Conservation (phyloP, 2,797 vertebrate genomes). For the Poecilia wingei region DNA sequence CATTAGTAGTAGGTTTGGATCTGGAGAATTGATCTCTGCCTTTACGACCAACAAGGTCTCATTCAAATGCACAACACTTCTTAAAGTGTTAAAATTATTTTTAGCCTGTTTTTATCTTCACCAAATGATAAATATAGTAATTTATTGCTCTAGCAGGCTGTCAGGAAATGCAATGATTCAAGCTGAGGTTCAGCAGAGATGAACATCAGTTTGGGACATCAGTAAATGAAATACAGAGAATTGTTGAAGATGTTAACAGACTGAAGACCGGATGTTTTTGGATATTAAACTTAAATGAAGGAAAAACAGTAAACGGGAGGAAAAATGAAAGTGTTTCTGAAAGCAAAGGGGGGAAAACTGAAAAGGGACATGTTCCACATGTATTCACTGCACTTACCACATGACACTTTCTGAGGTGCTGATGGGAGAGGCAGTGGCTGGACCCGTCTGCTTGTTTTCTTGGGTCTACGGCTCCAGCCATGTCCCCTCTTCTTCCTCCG, state of each 20-base stretch:
- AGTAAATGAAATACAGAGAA: conserved; percentile 28
- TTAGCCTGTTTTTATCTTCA: neutral
- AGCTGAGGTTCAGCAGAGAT: conserved; percentile 17
- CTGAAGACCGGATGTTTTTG: conserved; percentile 3
- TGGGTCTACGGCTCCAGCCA: conserved; percentile 71
- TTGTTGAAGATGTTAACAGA: conserved; percentile 26
- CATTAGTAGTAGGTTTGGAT: neutral
- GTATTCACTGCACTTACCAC: conserved; percentile 81
- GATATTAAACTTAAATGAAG: conserved; percentile 8
- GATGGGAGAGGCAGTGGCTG: conserved; percentile 37
- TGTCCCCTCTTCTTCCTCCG: conserved; percentile 77
- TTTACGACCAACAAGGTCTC: neutral
- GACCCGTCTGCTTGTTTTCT: conserved; percentile 43
- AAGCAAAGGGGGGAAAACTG: neutral
- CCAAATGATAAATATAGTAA: neutral
- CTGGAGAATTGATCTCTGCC: neutral
- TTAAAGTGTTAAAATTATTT: neutral
- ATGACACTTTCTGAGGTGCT: conserved; percentile 82
- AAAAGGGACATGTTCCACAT: conserved; percentile 13
- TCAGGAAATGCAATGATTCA: conserved; percentile 17
- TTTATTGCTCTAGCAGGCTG: neutral
- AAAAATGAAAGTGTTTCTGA: conserved; percentile 10
- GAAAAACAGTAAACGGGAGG: conserved; percentile 17
- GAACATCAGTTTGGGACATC: conserved; percentile 30
- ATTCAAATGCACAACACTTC: neutral